Conservation (phyloP, 2,113 vertebrate genomes). For the Carassius gibelio region DNA sequence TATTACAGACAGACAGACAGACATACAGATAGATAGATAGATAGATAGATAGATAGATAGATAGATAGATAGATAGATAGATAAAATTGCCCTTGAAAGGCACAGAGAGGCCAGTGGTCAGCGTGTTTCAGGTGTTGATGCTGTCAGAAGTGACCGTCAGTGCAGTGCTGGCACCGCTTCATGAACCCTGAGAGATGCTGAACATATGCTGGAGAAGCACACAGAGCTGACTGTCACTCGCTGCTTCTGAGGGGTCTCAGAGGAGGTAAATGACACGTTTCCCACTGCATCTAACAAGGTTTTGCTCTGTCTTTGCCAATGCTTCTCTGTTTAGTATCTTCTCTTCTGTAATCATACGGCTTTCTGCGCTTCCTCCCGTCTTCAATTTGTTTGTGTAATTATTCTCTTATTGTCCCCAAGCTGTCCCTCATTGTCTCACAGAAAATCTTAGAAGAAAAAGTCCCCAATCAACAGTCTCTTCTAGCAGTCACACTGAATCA, state of each 20-base stretch:
- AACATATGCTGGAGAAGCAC: neutral
- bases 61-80: too few relatives aligned
- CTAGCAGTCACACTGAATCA: neutral
- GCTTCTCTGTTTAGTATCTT: neutral
- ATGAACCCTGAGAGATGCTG: neutral
- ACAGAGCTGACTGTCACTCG: neutral
- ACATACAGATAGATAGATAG: too few relatives aligned
- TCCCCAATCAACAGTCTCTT: neutral
- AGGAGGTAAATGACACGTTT: neutral
- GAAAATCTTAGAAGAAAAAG: neutral
- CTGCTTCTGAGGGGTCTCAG: neutral
- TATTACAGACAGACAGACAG: neutral
- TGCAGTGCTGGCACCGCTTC: conserved; percentile 10
- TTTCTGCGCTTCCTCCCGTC: neutral
- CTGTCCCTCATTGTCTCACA: neutral
- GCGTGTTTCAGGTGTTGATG: neutral
- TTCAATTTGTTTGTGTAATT: neutral
- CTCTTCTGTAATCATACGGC: neutral
- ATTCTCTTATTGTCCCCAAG: neutral
- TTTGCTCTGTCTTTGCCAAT: conserved; percentile 2
- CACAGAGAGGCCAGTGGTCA: neutral
- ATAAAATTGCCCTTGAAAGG: neutral
- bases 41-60: too few relatives aligned
- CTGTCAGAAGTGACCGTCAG: neutral
- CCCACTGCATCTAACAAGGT: neutral